These are phyloP conservation scores for Palythoa grandis DNA, from an alignment of 92 coral and sea anemone species.

Conservation along the genomic window DNA sequence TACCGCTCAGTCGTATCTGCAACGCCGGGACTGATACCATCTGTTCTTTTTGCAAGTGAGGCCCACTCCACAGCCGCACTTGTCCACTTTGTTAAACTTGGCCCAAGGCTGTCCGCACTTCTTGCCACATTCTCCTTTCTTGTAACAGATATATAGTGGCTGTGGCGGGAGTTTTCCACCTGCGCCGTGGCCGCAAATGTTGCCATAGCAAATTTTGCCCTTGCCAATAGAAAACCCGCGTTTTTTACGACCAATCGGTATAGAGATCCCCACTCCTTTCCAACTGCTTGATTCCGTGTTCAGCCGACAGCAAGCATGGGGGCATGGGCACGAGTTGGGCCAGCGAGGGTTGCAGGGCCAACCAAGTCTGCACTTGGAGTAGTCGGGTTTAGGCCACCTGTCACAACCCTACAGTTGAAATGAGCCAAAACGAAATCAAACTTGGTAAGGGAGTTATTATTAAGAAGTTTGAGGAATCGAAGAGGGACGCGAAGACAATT, in stretches of 20 bases:
- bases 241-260: slow-evolving; percentile 35
- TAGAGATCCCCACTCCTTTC: slow-evolving; percentile 18
- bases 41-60: slow-evolving; percentile 35
- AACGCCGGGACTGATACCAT: slow-evolving; percentile 39
- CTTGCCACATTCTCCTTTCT: slow-evolving; percentile 35
- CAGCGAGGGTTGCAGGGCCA: slow-evolving; percentile 11
- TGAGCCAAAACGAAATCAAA: not conserved
- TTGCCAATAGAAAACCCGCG: slow-evolving; percentile 16
- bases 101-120: slow-evolving; percentile 44
- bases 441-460: not conserved
- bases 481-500: no score
- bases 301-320: slow-evolving; percentile 24
- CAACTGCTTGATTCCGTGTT: slow-evolving; percentile 18
- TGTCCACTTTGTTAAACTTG: slow-evolving; percentile 33
- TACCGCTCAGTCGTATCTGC: slow-evolving; percentile 28
- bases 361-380: slow-evolving; percentile 27
- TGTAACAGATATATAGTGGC: slow-evolving; percentile 19
- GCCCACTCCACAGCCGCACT: slow-evolving; percentile 38
- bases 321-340: slow-evolving; percentile 40
- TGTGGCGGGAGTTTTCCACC: slow-evolving; percentile 4
- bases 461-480: no score
- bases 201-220: slow-evolving; percentile 2
- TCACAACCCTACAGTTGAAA: slow-evolving; percentile 26
- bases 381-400: slow-evolving; percentile 29
- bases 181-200: slow-evolving; percentile 9